A percentile compares a stretch with the other conserved stretches of the same genome.
Conservation (phyloP, 2,888 invertebrate genomes). For the Heliothis peltigera region DNA sequence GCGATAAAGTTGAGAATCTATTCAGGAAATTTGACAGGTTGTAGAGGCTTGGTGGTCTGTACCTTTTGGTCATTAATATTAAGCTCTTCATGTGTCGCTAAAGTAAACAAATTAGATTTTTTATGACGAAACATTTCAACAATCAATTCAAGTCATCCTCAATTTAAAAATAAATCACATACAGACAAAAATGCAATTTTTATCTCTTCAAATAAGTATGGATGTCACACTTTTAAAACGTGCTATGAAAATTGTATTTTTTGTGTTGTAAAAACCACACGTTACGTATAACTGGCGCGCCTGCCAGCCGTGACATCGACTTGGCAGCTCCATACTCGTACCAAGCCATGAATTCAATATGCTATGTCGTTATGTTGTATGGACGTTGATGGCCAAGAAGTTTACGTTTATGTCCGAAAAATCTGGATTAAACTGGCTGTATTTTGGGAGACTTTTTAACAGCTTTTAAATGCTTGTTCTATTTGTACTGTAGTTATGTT, state of each 20-base stretch:
- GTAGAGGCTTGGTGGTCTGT: too few species aligned
- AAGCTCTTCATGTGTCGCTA: too few species aligned
- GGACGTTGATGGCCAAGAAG: not conserved
- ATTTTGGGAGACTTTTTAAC: not conserved
- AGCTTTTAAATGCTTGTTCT: not conserved
- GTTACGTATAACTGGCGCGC: slow-evolving; percentile 29
- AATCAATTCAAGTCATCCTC: too few species aligned
- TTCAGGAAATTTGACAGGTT: too few species aligned
- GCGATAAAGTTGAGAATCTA: too few species aligned
- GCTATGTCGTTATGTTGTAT: slow-evolving; percentile 14
- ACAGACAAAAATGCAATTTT: not conserved
- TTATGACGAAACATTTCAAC: too few species aligned
- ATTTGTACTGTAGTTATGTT: not conserved
- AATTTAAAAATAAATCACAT: too few species aligned
- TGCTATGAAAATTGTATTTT: slow-evolving; percentile 14
- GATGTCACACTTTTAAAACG: slow-evolving; percentile 1
- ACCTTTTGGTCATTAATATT: too few species aligned
- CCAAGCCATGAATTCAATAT: slow-evolving; percentile 39
- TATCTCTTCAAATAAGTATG: not conserved
- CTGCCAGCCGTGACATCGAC: slow-evolving; percentile 44
- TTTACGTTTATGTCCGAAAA: not conserved
- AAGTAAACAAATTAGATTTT: too few species aligned
- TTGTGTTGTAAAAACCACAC: slow-evolving; percentile 13
- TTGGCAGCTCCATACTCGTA: slow-evolving; percentile 48
- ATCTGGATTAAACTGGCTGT: not conserved